Conservation (phyloP, 2,797 vertebrate species). For the Taenioides sp. region DNA sequence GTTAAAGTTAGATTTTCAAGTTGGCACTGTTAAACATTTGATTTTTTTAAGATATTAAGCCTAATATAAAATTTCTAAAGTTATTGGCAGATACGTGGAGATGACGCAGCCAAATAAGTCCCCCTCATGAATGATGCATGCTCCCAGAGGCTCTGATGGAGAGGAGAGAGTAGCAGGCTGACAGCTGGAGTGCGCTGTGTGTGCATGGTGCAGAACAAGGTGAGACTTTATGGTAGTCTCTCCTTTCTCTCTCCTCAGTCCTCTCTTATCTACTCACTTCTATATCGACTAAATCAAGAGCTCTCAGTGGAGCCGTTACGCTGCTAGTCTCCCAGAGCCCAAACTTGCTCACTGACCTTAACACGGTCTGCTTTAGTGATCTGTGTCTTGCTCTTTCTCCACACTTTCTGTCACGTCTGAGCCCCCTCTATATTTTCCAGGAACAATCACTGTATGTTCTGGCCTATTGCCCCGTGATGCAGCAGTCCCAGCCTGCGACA, state of each 20-base stretch:
- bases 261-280: conserved; percentile 25
- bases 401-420: conserved; percentile 29
- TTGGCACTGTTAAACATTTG: conserved; percentile 9
- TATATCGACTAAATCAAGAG: conserved; percentile 37
- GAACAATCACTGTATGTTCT: conserved; percentile 81
- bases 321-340: conserved; percentile 32
- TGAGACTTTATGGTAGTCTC: conserved; percentile 55
- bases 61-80: conserved; percentile 39
- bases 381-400: conserved; percentile 23
- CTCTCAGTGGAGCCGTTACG: conserved; percentile 44
- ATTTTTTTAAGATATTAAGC: conserved; percentile 14
- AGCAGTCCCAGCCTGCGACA: conserved; percentile 72
- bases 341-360: conserved; percentile 58
- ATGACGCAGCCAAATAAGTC: conserved; percentile 70
- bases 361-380: conserved; percentile 33
- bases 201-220: conserved; percentile 78
- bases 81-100: conserved; percentile 59
- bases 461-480: conserved; percentile 70
- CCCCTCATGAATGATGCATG: conserved; percentile 77
- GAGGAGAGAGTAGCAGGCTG: conserved; percentile 56
- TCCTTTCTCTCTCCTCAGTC: conserved; percentile 2
- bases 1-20: conserved; percentile 1
- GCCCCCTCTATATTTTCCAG: conserved; percentile 69
- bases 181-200: conserved; percentile 65
- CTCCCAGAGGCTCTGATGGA: conserved; percentile 50